Evolutionary conservation across 2,797 vertebrate species (phyloP).

Genomic region (Borostomias antarcticus): DNA sequence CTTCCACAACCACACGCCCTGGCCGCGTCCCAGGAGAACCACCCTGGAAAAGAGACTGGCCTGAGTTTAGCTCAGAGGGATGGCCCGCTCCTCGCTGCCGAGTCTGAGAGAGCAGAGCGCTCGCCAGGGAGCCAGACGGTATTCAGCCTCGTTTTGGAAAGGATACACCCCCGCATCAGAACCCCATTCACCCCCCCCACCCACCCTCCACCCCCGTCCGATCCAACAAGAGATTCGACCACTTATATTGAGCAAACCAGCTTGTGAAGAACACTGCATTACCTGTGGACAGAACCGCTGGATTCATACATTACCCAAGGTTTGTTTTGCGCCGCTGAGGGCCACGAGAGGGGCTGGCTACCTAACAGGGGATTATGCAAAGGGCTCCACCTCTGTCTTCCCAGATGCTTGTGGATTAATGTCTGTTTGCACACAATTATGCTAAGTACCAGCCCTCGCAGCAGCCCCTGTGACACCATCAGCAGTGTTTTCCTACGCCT

Average conservation of each 20-base stretch:
- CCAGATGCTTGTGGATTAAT: slow-evolving; percentile 48
- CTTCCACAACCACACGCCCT: slow-evolving; percentile 41
- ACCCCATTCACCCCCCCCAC: not conserved
- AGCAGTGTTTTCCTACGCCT: slow-evolving; percentile 49
- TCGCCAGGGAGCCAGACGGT: not conserved
- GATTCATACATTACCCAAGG: slow-evolving; percentile 12
- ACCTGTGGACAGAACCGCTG: not conserved
- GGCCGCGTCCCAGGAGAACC: slow-evolving; percentile 36
- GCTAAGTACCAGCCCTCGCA: slow-evolving; percentile 55
- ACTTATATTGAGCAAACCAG: slow-evolving; percentile 14
- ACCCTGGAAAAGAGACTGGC: slow-evolving; percentile 24
- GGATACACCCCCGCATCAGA: not conserved
- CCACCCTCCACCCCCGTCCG: too few species aligned
- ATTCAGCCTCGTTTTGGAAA: not conserved
- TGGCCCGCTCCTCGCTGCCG: not conserved
- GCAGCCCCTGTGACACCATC: slow-evolving; percentile 43
- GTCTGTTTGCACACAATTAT: slow-evolving; percentile 59
- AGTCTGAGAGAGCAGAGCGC: slow-evolving; percentile 1
- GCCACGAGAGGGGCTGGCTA: slow-evolving; percentile 7
- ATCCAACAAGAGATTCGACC: slow-evolving; percentile 2
- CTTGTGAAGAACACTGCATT: not conserved
- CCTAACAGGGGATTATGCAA: slow-evolving; percentile 14
- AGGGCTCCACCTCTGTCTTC: slow-evolving; percentile 27
- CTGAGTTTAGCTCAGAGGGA: slow-evolving; percentile 9
- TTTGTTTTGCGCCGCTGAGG: slow-evolving; percentile 15